phyloP scores from a whole-genome alignment of 2,888 invertebrate genomes.

The Quadriops clusia region DNA sequence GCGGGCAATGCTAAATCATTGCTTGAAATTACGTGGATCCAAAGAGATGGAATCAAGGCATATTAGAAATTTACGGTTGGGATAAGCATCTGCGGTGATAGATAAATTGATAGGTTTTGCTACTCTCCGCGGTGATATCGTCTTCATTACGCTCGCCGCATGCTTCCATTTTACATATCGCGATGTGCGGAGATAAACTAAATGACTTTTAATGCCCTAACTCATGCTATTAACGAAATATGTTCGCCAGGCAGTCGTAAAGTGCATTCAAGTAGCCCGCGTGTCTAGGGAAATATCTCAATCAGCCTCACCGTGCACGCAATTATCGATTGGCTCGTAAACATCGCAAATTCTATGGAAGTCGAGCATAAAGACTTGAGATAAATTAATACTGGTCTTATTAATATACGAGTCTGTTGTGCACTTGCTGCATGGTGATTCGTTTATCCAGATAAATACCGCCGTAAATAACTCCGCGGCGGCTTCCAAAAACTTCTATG shows the following conservation, averaged over 20 bases:
- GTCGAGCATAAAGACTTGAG: conserved; percentile 24
- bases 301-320: conserved; percentile 32
- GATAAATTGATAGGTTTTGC: conserved; percentile 17
- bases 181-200: conserved; percentile 37
- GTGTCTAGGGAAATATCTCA: conserved; percentile 31
- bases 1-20: not conserved
- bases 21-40: not conserved
- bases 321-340: conserved; percentile 32
- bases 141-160: conserved; percentile 28
- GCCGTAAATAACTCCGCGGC: conserved; percentile 30
- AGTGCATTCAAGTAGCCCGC: conserved; percentile 20
- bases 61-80: conserved; percentile 17
- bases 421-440: conserved; percentile 23
- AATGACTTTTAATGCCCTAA: conserved; percentile 35
- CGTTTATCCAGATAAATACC: conserved; percentile 29
- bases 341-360: conserved; percentile 28
- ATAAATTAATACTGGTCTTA: conserved; percentile 29
- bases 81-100: conserved; percentile 17
- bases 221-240: conserved; percentile 36
- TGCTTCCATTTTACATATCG: conserved; percentile 37
- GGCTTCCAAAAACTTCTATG: conserved; percentile 30
- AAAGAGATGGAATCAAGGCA: not conserved
- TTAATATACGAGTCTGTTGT: conserved; percentile 26
- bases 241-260: conserved; percentile 22
- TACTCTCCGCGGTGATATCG: conserved; percentile 14